Base-by-base conservation (phyloP, 2,888 invertebrate genomes). In the Ophion ventricosus region DNA sequence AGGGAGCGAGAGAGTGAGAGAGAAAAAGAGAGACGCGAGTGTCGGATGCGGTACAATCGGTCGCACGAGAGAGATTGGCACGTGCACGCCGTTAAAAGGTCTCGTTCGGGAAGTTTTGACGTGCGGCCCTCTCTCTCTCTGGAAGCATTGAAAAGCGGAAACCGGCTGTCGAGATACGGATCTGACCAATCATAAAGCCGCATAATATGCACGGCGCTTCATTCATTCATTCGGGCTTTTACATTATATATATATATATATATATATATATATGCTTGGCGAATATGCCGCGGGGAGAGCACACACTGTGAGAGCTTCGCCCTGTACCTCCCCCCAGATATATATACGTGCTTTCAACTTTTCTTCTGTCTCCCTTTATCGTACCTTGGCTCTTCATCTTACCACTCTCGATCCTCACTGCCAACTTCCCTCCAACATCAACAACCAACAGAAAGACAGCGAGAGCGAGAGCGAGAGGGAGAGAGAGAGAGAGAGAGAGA, bases 161-260 rank as follows among this genome's bases (percentile, higher is more conserved):
- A 92, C 92, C 92, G 92, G 92, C 93, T 93, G 93, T 93, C 93
- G 91, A 91, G 93, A 93, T 93, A 93, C 90, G 91, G 89, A 93
- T 93, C 93, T 93, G 92, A 92, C 93, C 93, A 93, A 93, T 93
- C 93, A 92, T 93, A 92, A 93, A 90, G 90, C 92, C 92, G 91
- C 91, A 92, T 92, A 92, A 29, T 29, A 92, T 91, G 90, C 92
- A 92, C 92, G 87, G 84, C 87, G 92, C 92, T 92, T 91, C 86
- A 92, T 92, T 91, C 92, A 90, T 80, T 91, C 87, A 86, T 88
- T 84, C 84, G 69, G 83, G 43, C 63, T 78, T 26, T 69, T 7
- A 4, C 4, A 29, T 29, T 29, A 29, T 29, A 29, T 29, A 29
- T 4, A 29, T 29, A 29, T 29, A 29, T 29, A 29, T 29, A 29